Evolutionary conservation across 1,140 invertebrate species (phyloP).

Genomic region (Drosophila truncata): DNA sequence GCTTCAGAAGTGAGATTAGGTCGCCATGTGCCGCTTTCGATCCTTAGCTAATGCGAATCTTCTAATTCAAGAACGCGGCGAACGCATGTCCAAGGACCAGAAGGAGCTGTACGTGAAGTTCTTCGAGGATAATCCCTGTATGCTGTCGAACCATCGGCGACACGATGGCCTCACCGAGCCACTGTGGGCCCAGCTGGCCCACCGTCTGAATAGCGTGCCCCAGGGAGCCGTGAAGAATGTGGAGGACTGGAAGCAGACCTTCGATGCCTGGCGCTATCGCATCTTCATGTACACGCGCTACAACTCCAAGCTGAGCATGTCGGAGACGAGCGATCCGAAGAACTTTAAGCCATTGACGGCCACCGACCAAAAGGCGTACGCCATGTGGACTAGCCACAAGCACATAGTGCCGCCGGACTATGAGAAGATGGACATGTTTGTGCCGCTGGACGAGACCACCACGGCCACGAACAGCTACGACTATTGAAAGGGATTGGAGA

Average conservation of each 20-base stretch:
- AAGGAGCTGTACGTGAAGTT: slow-evolving; percentile 82
- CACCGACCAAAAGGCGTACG: slow-evolving; percentile 80
- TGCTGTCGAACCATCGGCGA: slow-evolving; percentile 76
- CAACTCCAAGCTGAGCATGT: slow-evolving; percentile 80
- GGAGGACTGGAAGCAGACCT: slow-evolving; percentile 82
- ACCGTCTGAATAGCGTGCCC: slow-evolving; percentile 76
- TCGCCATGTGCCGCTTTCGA: not conserved
- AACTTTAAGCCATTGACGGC: slow-evolving; percentile 80
- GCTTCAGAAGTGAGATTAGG: slow-evolving; percentile 74
- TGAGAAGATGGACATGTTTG: slow-evolving; percentile 81
- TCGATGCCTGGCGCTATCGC: slow-evolving; percentile 81
- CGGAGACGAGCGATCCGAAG: slow-evolving; percentile 76
- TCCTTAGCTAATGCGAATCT: not conserved
- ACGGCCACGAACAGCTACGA: slow-evolving; percentile 71
- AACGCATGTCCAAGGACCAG: slow-evolving; percentile 83
- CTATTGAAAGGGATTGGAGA: slow-evolving; percentile 43
- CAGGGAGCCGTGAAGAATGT: slow-evolving; percentile 82
- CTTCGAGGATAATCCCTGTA: slow-evolving; percentile 82
- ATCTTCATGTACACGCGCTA: slow-evolving; percentile 84
- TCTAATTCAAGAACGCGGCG: slow-evolving; percentile 67
- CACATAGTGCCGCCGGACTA: slow-evolving; percentile 73
- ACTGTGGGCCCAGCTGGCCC: slow-evolving; percentile 72
- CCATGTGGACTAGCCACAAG: slow-evolving; percentile 84
- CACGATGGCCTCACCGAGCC: slow-evolving; percentile 79
- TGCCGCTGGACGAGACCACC: slow-evolving; percentile 68